Conservation (phyloP, 2,797 vertebrate genomes). For the Acrocephalus scirpaceus region DNA sequence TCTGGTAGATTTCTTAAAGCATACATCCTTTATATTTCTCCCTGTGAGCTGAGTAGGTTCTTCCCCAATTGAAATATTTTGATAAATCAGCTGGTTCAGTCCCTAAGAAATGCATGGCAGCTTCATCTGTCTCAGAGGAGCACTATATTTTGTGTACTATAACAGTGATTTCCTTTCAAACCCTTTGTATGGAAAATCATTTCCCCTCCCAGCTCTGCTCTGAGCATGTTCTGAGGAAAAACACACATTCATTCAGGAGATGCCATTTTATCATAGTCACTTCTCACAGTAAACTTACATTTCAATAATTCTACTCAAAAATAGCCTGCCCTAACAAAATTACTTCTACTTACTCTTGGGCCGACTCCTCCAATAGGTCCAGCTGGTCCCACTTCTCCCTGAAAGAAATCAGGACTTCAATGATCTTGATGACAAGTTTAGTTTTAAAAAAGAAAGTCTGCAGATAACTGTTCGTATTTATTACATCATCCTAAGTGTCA, state of each 20-base stretch:
- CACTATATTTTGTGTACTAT: neutral
- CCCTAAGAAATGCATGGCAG: neutral
- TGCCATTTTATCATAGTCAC: neutral
- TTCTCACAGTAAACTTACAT: neutral
- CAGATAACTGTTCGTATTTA: neutral
- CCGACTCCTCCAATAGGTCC: slow-evolving; percentile 87
- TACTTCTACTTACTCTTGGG: slow-evolving; percentile 83
- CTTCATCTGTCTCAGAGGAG: neutral
- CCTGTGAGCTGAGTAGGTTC: neutral
- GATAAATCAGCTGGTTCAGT: neutral
- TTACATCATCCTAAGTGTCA: neutral
- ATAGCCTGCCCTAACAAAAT: neutral
- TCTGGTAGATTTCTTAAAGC: neutral
- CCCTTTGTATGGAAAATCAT: neutral
- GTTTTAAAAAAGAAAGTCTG: neutral
- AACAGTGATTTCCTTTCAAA: neutral
- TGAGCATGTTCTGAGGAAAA: neutral
- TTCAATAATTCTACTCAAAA: neutral
- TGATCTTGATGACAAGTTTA: neutral
- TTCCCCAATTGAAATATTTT: neutral
- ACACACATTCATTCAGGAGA: neutral
- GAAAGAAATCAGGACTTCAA: slow-evolving; percentile 55
- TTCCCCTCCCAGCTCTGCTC: neutral
- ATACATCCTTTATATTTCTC: neutral
- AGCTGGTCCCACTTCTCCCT: slow-evolving; percentile 92